These are phyloP conservation scores for Hydraecia micacea DNA, from an alignment of 2,888 invertebrate genomes.

Conservation along the genomic window DNA sequence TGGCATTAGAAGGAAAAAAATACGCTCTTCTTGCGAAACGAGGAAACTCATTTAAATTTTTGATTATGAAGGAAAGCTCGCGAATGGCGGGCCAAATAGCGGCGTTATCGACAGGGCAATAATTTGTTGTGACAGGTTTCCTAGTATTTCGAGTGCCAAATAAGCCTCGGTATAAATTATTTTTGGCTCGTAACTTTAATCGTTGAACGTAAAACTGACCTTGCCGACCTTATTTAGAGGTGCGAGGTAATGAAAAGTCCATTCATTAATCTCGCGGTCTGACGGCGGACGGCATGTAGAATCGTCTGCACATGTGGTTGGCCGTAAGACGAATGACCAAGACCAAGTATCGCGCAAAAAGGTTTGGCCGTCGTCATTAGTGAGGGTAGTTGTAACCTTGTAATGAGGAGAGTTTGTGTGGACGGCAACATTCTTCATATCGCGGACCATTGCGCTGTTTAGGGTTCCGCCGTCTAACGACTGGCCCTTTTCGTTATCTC, in stretches of 20 bases:
- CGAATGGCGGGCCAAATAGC: conserved; percentile 76
- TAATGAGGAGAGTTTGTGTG: conserved; percentile 79
- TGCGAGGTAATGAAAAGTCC: conserved; percentile 62
- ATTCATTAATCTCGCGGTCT: conserved; percentile 75
- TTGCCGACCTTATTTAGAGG: conserved; percentile 56
- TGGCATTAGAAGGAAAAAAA: conserved; percentile 85
- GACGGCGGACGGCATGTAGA: conserved; percentile 71
- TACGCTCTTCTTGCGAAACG: conserved; percentile 79
- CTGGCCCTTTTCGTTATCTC: conserved; percentile 80
- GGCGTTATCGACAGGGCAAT: conserved; percentile 80
- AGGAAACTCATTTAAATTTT: conserved; percentile 88
- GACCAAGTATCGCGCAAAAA: conserved; percentile 84
- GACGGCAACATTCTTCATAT: conserved; percentile 84
- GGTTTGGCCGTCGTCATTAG: conserved; percentile 85
- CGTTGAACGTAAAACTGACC: conserved; percentile 56
- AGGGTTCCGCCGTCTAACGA: conserved; percentile 78
- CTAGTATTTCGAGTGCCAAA: conserved; percentile 58
- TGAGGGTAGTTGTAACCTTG: conserved; percentile 78
- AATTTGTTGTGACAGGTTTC: conserved; percentile 72
- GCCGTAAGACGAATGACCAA: conserved; percentile 86
- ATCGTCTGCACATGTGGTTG: conserved; percentile 81
- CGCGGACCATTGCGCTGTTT: conserved; percentile 81
- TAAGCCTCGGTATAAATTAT: conserved; percentile 3
- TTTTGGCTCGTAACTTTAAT: conserved; percentile 1
- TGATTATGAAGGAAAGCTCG: conserved; percentile 84